Percentiles rank a stretch among this genome's conserved stretches.
phyloP scores from a whole-genome alignment of 64 coral and sea anemone species.

The Actinia tenebrosa region DNA sequence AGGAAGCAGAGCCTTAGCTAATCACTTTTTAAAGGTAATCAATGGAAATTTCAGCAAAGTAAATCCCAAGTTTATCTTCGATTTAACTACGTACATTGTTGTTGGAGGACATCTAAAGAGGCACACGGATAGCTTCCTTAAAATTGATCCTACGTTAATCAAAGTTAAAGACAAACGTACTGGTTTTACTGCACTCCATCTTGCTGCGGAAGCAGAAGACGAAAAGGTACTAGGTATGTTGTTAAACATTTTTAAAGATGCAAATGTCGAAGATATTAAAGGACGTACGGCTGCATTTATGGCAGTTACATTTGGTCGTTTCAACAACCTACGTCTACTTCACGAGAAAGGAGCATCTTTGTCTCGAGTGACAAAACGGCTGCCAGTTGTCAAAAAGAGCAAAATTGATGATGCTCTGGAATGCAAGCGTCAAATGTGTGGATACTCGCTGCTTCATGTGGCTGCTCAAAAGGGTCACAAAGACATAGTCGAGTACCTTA shows the following conservation, averaged over 20 bases:
- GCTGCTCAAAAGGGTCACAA: conserved; percentile 35
- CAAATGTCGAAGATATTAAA: conserved; percentile 16
- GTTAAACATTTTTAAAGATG: neutral
- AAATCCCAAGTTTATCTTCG: neutral
- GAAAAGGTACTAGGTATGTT: neutral
- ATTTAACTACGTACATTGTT: conserved; percentile 41
- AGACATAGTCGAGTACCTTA: conserved; percentile 26
- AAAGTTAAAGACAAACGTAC: conserved; percentile 25
- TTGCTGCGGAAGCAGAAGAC: conserved; percentile 38
- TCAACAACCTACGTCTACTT: conserved; percentile 33
- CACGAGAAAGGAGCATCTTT: conserved; percentile 38
- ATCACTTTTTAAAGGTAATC: conserved; percentile 39
- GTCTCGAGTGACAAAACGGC: neutral
- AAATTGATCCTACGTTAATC: conserved; percentile 41
- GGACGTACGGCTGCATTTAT: conserved; percentile 60
- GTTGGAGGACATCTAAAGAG: conserved; percentile 6
- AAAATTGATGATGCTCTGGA: neutral
- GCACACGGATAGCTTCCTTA: conserved; percentile 39
- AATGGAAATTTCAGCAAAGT: neutral
- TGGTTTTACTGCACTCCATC: conserved; percentile 38
- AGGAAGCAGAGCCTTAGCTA: conserved; percentile 39
- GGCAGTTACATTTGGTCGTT: conserved; percentile 33
- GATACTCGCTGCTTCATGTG: conserved; percentile 35
- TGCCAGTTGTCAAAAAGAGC: neutral
- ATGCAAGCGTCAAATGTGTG: conserved; percentile 27